phyloP scores from a whole-genome alignment of 2,797 vertebrate genomes.

The Setipinna tenuifilis region DNA sequence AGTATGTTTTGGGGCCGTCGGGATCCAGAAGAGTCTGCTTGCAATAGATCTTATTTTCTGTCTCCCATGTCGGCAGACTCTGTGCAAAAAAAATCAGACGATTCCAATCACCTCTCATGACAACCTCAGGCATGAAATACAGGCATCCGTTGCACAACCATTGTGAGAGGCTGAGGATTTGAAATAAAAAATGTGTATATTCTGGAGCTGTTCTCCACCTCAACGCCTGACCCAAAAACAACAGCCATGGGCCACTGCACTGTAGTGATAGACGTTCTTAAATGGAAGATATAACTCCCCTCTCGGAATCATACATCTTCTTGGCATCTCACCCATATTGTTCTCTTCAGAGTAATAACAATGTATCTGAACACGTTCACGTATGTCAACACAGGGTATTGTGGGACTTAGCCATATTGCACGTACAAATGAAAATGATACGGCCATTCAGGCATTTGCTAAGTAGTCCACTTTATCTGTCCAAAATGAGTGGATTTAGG shows the following conservation, averaged over 20 bases:
- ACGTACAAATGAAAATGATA: not conserved
- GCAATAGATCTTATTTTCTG: constrained; percentile 93
- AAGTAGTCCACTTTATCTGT: not conserved
- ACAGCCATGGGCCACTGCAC: not conserved
- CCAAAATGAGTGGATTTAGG: constrained; percentile 7
- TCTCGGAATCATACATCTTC: constrained; percentile 9
- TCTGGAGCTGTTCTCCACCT: not conserved
- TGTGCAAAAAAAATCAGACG: constrained; percentile 60
- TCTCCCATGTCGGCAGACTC: constrained; percentile 95
- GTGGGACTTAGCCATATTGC: not conserved
- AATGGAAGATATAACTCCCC: not conserved
- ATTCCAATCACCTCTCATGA: not conserved
- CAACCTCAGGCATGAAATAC: not conserved
- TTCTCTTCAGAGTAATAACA: not conserved
- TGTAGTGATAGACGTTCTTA: not conserved
- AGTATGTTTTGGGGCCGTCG: constrained; percentile 91
- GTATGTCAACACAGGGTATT: not conserved
- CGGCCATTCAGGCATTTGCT: not conserved
- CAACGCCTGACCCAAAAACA: not conserved
- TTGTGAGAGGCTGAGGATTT: not conserved
- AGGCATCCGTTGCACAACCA: constrained; percentile 1
- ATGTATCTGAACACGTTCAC: not conserved
- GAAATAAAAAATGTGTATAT: not conserved
- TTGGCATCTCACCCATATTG: constrained; percentile 2
- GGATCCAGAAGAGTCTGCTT: constrained; percentile 91